phyloP scores from a whole-genome alignment of 2,113 vertebrate species.

The Xenopus laevis region DNA sequence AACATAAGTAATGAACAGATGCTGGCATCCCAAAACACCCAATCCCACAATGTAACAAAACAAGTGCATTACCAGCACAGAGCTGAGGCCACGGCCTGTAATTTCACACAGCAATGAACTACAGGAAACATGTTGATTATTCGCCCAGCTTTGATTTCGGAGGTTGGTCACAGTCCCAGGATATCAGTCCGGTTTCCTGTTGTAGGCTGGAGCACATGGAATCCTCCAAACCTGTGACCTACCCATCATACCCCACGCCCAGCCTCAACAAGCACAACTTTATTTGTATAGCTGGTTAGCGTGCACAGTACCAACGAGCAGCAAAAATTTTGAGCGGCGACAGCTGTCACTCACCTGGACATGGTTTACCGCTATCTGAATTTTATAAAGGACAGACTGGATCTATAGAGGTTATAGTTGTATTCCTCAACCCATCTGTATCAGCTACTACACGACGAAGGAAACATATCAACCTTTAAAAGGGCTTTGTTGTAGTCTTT shows the following conservation, averaged over 20 bases:
- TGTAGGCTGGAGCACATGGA: constrained; percentile 2
- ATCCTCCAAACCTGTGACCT: constrained; percentile 33
- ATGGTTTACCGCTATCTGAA: too few species aligned
- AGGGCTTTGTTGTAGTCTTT: too few species aligned
- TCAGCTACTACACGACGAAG: too few species aligned
- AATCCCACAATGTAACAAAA: not conserved
- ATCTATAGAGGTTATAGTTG: too few species aligned
- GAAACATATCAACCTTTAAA: too few species aligned
- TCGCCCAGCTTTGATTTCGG: not conserved
- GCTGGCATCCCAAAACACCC: too few species aligned
- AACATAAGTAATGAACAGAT: too few species aligned
- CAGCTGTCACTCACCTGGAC: too few species aligned
- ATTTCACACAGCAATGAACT: constrained; percentile 43
- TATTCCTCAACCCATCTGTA: too few species aligned
- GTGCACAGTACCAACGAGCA: too few species aligned
- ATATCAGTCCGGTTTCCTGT: not conserved
- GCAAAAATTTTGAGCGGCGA: too few species aligned
- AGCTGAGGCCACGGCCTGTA: constrained; percentile 41
- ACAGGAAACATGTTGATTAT: constrained; percentile 55
- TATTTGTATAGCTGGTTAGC: not conserved
- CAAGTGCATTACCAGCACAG: constrained; percentile 49
- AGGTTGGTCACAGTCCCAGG: not conserved
- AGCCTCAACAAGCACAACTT: not conserved
- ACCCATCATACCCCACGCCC: constrained; percentile 8
- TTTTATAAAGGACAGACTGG: too few species aligned